phyloP scores from a whole-genome alignment of 2,113 vertebrate genomes.

The Enhydra lutris region DNA sequence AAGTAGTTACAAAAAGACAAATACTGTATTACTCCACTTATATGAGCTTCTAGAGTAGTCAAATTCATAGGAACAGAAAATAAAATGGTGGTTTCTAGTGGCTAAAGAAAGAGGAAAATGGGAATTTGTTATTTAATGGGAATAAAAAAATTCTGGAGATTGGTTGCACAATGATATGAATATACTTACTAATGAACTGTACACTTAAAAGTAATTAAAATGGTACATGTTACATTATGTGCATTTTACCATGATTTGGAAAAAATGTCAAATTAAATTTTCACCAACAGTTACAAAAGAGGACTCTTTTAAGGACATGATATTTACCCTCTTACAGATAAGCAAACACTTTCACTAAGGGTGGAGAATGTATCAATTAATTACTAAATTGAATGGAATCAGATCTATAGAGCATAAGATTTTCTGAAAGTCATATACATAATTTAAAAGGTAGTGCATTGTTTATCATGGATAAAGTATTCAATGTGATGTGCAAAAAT shows the following conservation, averaged over 20 bases:
- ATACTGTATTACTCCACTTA: not conserved
- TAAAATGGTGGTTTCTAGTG: not conserved
- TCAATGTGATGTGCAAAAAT: not conserved
- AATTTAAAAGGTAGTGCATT: not conserved
- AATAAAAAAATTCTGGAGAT: not conserved
- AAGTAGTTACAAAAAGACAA: not conserved
- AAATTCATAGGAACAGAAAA: not conserved
- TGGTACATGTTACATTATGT: not conserved
- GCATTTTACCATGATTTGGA: not conserved
- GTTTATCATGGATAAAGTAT: not conserved
- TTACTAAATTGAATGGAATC: not conserved
- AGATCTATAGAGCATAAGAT: not conserved
- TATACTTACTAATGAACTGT: not conserved
- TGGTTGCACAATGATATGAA: not conserved
- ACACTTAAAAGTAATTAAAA: not conserved
- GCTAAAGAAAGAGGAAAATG: not conserved
- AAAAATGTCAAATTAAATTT: not conserved
- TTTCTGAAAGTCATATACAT: not conserved
- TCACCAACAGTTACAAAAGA: not conserved
- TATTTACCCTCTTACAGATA: not conserved
- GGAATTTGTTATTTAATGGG: not conserved
- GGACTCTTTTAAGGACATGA: not conserved
- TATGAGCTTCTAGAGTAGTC: not conserved
- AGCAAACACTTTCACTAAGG: not conserved
- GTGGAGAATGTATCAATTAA: not conserved